Evolutionary conservation across 2,797 vertebrate species (phyloP).

Genomic region (Lepidocolaptes lacrymiger): DNA sequence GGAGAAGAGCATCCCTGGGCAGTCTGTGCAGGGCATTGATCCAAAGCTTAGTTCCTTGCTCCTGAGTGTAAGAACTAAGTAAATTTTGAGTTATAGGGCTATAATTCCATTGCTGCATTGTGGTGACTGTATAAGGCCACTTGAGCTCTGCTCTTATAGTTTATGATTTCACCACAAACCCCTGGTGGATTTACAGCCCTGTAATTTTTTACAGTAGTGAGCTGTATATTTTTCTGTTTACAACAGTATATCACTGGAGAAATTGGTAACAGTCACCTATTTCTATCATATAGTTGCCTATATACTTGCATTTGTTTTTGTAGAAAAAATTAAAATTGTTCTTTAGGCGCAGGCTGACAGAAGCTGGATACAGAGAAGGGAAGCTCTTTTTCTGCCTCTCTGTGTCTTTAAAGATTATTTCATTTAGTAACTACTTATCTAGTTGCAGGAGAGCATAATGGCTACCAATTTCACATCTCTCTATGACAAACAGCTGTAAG

Average conservation of each 20-base stretch:
- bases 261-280: background rate
- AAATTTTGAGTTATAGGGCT: conserved; percentile 66
- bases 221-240: conserved; percentile 48
- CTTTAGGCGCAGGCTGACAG: background rate
- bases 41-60: background rate
- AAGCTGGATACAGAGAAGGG: background rate
- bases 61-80: conserved; percentile 32
- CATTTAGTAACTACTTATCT: conserved; percentile 8
- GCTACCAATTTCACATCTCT: background rate
- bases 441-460: background rate
- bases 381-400: background rate
- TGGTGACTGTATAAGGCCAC: conserved; percentile 42
- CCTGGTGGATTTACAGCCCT: conserved; percentile 61
- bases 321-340: background rate
- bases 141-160: conserved; percentile 62
- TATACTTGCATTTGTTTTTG: background rate
- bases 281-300: background rate
- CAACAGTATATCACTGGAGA: background rate
- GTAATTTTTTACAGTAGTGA: conserved; percentile 65
- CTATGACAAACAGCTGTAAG: conserved; percentile 12
- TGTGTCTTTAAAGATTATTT: background rate
- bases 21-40: background rate
- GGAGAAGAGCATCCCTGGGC: background rate
- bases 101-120: conserved; percentile 64
- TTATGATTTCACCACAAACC: conserved; percentile 57